phyloP scores from a whole-genome alignment of 2,113 vertebrate genomes.

The Pedionomus torquatus region DNA sequence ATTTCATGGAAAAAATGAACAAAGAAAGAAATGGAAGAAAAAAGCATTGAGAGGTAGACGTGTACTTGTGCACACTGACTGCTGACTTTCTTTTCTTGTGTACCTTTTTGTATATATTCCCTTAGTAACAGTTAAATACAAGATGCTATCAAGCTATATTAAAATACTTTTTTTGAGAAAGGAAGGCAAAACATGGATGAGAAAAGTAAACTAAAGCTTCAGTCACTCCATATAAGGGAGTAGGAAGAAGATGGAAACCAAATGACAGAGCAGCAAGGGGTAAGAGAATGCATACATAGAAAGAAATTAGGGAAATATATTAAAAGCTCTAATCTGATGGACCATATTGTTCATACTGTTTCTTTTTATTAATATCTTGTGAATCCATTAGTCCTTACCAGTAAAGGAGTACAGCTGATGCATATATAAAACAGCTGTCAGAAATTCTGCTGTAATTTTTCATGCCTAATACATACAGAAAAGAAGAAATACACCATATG shows the following conservation, averaged over 20 bases:
- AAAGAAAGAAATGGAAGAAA: not conserved
- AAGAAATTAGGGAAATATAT: not conserved
- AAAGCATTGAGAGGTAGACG: not conserved
- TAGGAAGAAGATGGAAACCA: not conserved
- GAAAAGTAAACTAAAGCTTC: slow-evolving; percentile 29
- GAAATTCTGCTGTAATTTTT: not conserved
- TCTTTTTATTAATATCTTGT: not conserved
- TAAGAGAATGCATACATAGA: not conserved
- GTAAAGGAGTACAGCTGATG: not conserved
- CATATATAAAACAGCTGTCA: not conserved
- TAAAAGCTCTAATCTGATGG: slow-evolving; percentile 1
- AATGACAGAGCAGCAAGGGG: not conserved
- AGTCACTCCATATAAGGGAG: not conserved
- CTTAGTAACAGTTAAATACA: slow-evolving; percentile 33
- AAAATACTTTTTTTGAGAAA: slow-evolving; percentile 13
- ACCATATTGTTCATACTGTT: not conserved
- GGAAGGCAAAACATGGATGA: not conserved
- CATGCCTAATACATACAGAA: not conserved
- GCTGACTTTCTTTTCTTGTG: not conserved
- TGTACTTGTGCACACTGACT: not conserved
- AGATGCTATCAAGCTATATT: slow-evolving; percentile 17
- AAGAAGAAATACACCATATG: not conserved
- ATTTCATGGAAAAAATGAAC: not conserved
- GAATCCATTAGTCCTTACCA: not conserved
- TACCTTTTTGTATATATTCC: not conserved